Evolutionary conservation across 23 tunicate genomes (phyloP).

Genomic region (Oikopleura dioica): DNA sequence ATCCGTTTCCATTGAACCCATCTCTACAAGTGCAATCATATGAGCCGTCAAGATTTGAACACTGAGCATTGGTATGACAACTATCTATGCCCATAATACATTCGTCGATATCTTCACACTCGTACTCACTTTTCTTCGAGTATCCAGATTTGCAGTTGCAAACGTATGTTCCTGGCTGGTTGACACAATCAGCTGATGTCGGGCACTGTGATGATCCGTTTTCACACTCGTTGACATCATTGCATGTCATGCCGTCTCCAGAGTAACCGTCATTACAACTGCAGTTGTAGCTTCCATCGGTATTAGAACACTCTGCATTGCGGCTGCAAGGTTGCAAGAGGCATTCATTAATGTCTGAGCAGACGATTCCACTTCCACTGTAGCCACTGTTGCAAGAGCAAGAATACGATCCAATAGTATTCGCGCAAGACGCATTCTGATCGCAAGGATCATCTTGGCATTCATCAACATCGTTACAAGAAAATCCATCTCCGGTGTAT

Average conservation of each 20-base stretch:
- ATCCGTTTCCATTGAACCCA: too few relatives aligned
- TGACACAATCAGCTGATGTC: not conserved
- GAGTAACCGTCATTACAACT: not conserved
- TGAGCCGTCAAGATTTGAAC: conserved; percentile 16
- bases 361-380: conserved; percentile 9
- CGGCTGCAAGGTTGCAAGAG: not conserved
- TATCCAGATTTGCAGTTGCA: too few relatives aligned
- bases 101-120: not conserved
- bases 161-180: not conserved
- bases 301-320: not conserved
- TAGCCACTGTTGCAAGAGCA: conserved; percentile 21
- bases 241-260: not conserved
- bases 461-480: not conserved
- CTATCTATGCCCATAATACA: conserved; percentile 1
- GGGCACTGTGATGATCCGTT: not conserved
- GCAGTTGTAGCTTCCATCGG: not conserved
- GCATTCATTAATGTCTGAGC: conserved; percentile 13
- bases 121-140: too few relatives aligned
- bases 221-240: not conserved
- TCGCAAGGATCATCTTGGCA: conserved; percentile 14
- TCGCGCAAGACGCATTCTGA: conserved; percentile 21
- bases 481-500: not conserved
- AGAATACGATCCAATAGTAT: conserved; percentile 17
- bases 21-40: too few relatives aligned
- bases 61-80: conserved; percentile 20